A percentile compares a stretch with the other conserved stretches of the same genome.
These are phyloP conservation scores for Aphelinus certus DNA, from an alignment of 1,140 invertebrate species.

Conservation along the genomic window DNA sequence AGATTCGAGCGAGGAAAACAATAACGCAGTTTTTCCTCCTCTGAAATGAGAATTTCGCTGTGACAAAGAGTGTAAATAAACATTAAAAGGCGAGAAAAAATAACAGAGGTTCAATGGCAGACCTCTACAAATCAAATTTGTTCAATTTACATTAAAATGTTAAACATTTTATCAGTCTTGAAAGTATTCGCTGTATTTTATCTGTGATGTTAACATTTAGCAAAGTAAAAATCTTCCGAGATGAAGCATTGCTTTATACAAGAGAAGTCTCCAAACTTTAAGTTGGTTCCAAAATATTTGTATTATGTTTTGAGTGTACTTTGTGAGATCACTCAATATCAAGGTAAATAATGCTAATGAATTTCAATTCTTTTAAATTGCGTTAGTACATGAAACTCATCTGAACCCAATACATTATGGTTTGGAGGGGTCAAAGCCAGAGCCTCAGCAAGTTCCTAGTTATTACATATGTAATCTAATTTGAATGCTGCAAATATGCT, in stretches of 20 bases:
- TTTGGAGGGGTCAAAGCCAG: constrained; percentile 30
- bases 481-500: constrained; percentile 40
- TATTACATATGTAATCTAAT: constrained; percentile 54
- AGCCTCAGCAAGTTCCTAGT: constrained; percentile 63
- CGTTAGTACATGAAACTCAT: too few species aligned
- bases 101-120: constrained; percentile 23
- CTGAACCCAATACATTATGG: too few species aligned
- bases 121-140: constrained; percentile 22
- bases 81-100: constrained; percentile 23
- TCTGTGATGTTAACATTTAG: too few species aligned
- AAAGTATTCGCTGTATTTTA: not conserved
- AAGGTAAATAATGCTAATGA: too few species aligned
- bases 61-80: constrained; percentile 38
- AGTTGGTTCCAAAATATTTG: too few species aligned
- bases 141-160: constrained; percentile 30
- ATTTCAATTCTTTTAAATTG: too few species aligned
- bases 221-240: too few species aligned
- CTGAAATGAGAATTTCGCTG: constrained; percentile 13
- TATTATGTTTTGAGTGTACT: too few species aligned
- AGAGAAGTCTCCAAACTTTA: too few species aligned
- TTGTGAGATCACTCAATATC: too few species aligned
- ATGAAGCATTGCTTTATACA: too few species aligned
- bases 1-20: not conserved
- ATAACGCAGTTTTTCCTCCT: constrained; percentile 25
- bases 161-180: not conserved